phyloP scores from a whole-genome alignment of 2,113 vertebrate genomes.

The Periophthalmus modestus region DNA sequence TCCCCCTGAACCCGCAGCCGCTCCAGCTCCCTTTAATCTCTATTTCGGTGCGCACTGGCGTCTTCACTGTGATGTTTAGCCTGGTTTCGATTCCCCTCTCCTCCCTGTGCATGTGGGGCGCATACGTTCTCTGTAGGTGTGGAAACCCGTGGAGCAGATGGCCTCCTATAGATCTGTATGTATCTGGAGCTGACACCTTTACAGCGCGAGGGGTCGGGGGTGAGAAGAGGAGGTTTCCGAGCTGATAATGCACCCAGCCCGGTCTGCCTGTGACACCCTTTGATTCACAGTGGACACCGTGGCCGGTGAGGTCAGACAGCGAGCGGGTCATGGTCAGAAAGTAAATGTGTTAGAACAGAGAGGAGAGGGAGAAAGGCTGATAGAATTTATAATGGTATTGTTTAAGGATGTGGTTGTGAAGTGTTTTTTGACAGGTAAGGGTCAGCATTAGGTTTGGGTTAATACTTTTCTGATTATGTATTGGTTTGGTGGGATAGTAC shows the following conservation, averaged over 20 bases:
- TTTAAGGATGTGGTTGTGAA: neutral
- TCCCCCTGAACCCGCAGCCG: neutral
- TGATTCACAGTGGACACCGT: slow-evolving; percentile 12
- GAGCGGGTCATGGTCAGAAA: neutral
- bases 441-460: too few relatives aligned
- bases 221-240: neutral
- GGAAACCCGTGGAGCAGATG: slow-evolving; percentile 10
- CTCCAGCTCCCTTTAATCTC: neutral
- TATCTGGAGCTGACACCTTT: slow-evolving; percentile 8
- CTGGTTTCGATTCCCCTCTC: neutral
- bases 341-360: neutral
- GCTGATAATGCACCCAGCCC: slow-evolving; percentile 10
- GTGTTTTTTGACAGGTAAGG: too few relatives aligned
- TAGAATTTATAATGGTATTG: neutral
- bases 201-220: slow-evolving; percentile 12
- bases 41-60: neutral
- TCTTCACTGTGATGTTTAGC: neutral
- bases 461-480: too few relatives aligned
- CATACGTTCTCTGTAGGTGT: neutral
- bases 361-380: neutral
- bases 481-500: too few relatives aligned
- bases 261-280: slow-evolving; percentile 4
- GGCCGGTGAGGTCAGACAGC: neutral
- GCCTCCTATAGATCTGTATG: slow-evolving; percentile 15
- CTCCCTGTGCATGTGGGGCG: neutral